These are phyloP conservation scores for Pseudomyrmex concolor DNA, from an alignment of 1,140 invertebrate genomes.

Conservation along the genomic window DNA sequence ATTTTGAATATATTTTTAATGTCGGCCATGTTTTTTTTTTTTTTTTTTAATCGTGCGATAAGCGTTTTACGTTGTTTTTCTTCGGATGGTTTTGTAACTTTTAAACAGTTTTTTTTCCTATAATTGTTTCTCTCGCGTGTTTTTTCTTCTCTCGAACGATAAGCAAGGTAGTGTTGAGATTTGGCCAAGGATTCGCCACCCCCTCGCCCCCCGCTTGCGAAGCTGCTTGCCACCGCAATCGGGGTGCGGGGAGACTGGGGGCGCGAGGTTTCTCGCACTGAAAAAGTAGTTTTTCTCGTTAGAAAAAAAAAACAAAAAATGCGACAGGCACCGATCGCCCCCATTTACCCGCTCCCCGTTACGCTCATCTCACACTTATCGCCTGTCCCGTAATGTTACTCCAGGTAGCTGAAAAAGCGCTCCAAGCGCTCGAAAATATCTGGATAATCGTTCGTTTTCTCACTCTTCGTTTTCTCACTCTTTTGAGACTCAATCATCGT, in stretches of 20 bases:
- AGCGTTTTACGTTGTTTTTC: neutral
- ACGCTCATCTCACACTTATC: slow-evolving; percentile 58
- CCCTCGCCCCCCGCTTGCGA: slow-evolving; percentile 80
- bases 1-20: too few relatives aligned
- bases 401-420: slow-evolving; percentile 25
- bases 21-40: too few relatives aligned
- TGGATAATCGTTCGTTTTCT: neutral
- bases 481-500: neutral
- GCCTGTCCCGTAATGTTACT: slow-evolving; percentile 22
- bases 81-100: neutral
- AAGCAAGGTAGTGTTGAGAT: slow-evolving; percentile 62
- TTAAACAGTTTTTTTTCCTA: neutral
- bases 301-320: slow-evolving; percentile 1
- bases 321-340: slow-evolving; percentile 59
- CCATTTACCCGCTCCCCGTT: slow-evolving; percentile 82
- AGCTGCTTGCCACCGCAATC: slow-evolving; percentile 82
- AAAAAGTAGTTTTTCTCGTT: slow-evolving; percentile 23
- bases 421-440: neutral
- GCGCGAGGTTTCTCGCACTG: slow-evolving; percentile 52
- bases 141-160: neutral
- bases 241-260: slow-evolving; percentile 82
- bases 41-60: neutral
- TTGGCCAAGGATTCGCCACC: slow-evolving; percentile 68
- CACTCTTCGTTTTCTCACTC: neutral
- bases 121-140: neutral